A percentile compares a stretch with the other conserved stretches of the same genome.
phyloP scores from a whole-genome alignment of 1,140 invertebrate genomes.

The Aphidius ervi region DNA sequence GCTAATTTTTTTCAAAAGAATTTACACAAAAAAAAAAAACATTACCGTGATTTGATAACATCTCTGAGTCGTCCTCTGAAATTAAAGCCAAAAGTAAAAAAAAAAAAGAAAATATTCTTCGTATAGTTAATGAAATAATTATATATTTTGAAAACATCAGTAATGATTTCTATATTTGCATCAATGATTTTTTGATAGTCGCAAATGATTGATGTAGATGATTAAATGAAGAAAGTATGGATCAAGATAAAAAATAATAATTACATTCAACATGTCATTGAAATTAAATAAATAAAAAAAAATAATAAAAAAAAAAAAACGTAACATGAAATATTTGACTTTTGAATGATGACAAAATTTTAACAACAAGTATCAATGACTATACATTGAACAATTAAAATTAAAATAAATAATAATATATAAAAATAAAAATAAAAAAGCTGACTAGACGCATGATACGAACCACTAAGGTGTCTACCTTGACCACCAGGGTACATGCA shows the following conservation, averaged over 20 bases:
- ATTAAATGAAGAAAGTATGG: conserved; percentile 6
- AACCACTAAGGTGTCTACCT: conserved; percentile 73
- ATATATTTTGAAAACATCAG: not conserved
- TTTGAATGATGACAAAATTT: no score
- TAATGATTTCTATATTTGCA: conserved; percentile 9
- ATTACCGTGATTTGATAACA: conserved; percentile 54
- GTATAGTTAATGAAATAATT: conserved; percentile 3
- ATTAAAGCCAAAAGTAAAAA: conserved; percentile 35
- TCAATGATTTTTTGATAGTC: no score
- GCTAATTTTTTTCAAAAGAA: not conserved
- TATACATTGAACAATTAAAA: no score
- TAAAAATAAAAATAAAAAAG: conserved; percentile 40
- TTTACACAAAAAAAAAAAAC: conserved; percentile 25
- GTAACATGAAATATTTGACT: no score
- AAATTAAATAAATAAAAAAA: not conserved
- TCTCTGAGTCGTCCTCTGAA: conserved; percentile 54
- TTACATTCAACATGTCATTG: not conserved
- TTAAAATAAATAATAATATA: conserved; percentile 18
- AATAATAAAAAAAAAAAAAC: not conserved
- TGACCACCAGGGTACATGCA: conserved; percentile 96
- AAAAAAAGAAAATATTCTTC: conserved; percentile 2
- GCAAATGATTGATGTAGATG: not conserved
- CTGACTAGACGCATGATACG: conserved; percentile 54
- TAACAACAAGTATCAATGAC: no score
- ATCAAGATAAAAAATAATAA: conserved; percentile 2